Evolutionary conservation across 1,140 invertebrate species (phyloP), one percentile per base, ranked within the genome.

Genomic region (Bombus impatiens): DNA sequence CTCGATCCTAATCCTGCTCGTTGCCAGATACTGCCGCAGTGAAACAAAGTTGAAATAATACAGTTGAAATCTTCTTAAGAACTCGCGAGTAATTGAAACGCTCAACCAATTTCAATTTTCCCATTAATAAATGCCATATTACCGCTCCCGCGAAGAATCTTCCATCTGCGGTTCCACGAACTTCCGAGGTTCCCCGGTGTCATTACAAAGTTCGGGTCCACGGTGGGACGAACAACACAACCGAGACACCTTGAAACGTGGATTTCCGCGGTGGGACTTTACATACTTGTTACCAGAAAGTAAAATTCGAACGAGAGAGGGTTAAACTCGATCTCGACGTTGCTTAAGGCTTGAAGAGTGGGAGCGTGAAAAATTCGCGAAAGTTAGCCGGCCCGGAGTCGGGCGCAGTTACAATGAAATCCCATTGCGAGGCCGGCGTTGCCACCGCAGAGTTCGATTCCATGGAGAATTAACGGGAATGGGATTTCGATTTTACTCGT

Each of bases 401-500:
- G 32, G 88, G 89, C 87, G 89, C 91, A 86, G 93, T 93, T 92
- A 91, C 91, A 93, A 89, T 89, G 89, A 89, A 94, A 93, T 92
- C 93, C 90, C 91, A 93, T 93, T 92, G 91, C 91, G 86, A 87
- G 86, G 87, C 76, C 76, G 87, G 75, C 57, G 87, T 83, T 78
- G 76, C 90, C 90, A 92, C 91, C 92, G 87, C 90, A 93, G 89
- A 88, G 84, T 91, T 93, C 91, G 93, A 94, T 94, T 92, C 92
- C 93, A 92, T 94, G 86, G 94, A 93, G 94, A 94, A 94, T 94
- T 93, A 94, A 94, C 91, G 91, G 88, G 92, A 91, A 93, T 92
- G 89, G 92, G 92, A 93, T 93, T 94, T 94, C 93, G 91, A 94
- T 93, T 94, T 93, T 92, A 90, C 89, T 93, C 90, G 86, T 86